phyloP scores from a whole-genome alignment of 2,888 invertebrate species.

The Dolichomitus sp. region DNA sequence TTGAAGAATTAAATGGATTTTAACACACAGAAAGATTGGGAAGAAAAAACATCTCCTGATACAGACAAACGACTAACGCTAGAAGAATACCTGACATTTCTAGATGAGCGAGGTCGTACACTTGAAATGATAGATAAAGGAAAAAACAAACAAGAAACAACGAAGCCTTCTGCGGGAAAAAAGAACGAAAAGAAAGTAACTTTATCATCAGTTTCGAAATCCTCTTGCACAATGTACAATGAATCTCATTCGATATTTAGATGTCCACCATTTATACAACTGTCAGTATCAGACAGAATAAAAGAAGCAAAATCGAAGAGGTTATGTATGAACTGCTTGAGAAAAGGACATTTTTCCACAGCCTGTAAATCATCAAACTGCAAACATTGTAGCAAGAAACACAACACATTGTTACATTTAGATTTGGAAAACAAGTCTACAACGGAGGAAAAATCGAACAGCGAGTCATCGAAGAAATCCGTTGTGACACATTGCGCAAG shows the following conservation, averaged over 20 bases:
- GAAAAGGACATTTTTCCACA: slow-evolving; percentile 52
- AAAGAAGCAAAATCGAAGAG: no score
- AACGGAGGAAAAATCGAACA: no score
- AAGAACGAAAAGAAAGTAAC: slow-evolving; percentile 30
- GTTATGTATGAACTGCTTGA: slow-evolving; percentile 72
- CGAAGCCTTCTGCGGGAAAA: slow-evolving; percentile 25
- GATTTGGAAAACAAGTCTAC: background rate
- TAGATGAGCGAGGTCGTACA: slow-evolving; percentile 45
- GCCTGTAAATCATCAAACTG: slow-evolving; percentile 63
- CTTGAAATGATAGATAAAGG: slow-evolving; percentile 50
- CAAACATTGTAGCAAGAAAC: slow-evolving; percentile 63
- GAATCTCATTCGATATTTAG: no score
- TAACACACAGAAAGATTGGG: slow-evolving; percentile 54
- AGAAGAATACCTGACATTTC: slow-evolving; percentile 45
- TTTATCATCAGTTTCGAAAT: slow-evolving; percentile 42
- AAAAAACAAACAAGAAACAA: slow-evolving; percentile 29
- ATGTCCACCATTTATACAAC: no score
- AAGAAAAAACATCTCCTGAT: slow-evolving; percentile 38
- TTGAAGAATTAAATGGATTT: slow-evolving; percentile 59
- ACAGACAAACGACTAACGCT: slow-evolving; percentile 17
- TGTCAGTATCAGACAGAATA: no score
- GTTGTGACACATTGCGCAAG: background rate
- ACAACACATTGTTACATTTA: slow-evolving; percentile 47
- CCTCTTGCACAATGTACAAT: no score
- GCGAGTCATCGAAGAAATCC: background rate